phyloP scores from a whole-genome alignment of 2,113 vertebrate genomes.

The Marcusenius ussheri region DNA sequence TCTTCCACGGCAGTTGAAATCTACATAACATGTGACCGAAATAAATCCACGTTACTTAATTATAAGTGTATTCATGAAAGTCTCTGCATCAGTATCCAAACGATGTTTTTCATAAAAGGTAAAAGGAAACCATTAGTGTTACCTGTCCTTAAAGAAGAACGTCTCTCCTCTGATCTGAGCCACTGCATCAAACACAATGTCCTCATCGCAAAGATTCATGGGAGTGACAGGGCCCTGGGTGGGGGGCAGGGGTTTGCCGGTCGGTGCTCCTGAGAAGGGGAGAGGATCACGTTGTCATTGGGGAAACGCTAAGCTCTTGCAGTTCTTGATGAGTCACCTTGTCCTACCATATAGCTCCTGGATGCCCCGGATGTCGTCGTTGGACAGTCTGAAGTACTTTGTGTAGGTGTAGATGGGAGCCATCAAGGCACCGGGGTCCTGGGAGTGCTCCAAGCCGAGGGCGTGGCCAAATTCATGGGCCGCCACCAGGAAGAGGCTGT shows the following conservation, averaged over 20 bases:
- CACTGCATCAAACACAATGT: conserved; percentile 82
- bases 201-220: conserved; percentile 77
- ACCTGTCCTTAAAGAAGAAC: conserved; percentile 98
- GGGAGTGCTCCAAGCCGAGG: conserved; percentile 89
- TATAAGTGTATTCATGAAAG: background rate
- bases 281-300: background rate
- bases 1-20: background rate
- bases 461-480: conserved; percentile 97
- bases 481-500: conserved; percentile 94
- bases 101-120: background rate
- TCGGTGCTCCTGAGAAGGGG: conserved; percentile 57
- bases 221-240: conserved; percentile 87
- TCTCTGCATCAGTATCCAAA: background rate
- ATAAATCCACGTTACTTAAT: background rate
- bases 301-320: background rate
- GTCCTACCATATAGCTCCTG: conserved; percentile 86
- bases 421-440: conserved; percentile 92
- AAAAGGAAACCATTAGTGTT: conserved; percentile 33
- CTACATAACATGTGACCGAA: background rate
- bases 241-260: conserved; percentile 70
- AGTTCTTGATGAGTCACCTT: background rate
- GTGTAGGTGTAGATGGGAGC: conserved; percentile 91
- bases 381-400: conserved; percentile 84
- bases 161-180: conserved; percentile 89
- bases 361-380: conserved; percentile 87